Evolutionary conservation across 2,113 vertebrate genomes (phyloP), one percentile per base, ranked within the genome.

Genomic region (Chaetorhynchus papuensis): DNA sequence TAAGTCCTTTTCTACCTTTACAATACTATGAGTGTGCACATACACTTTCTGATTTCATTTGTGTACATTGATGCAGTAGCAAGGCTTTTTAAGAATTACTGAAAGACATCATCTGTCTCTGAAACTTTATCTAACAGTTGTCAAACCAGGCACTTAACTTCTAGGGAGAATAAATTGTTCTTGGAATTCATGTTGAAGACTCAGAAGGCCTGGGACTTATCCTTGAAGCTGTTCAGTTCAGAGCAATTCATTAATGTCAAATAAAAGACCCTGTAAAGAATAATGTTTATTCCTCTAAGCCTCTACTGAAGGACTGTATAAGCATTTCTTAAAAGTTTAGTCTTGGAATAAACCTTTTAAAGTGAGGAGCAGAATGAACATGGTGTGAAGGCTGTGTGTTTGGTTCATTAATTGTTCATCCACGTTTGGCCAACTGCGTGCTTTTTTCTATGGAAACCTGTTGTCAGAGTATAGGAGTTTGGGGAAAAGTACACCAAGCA

Each of bases 181-280:
- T 69, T 77, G 27, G 44, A 86, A 74, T 86, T 82, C 2, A 13
- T 94, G 59, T 70, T 72, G 37, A 70, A 56, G 59, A 80, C 41
- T 35, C 37, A 47, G 52, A 35, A 88, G 28, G 24, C 86, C 64
- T 94, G 64, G 44, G n/a, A 52, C 53, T 83, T 86, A 56, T 2
- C 42, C 33, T 83, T 81, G 27, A 78, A 77, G 76, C 60, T 89
- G 16, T 70, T 86, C 30, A 59, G 16, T 88, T 90, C 22, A 92
- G 39, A 80, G 50, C 77, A 91, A 93, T 93, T 85, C 45, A 74
- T 89, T 91, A 79, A 65, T 85, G 78, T 92, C 71, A 83, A 63
- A 77, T 94, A 86, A 83, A 87, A 88, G 64, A 53, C 39, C 15
- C 31, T 24, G 16, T 86, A 77, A 96, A 96, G 63, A 94, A 66